Evolutionary conservation across 2,113 vertebrate species (phyloP).

Genomic region (Guaruba guarouba): DNA sequence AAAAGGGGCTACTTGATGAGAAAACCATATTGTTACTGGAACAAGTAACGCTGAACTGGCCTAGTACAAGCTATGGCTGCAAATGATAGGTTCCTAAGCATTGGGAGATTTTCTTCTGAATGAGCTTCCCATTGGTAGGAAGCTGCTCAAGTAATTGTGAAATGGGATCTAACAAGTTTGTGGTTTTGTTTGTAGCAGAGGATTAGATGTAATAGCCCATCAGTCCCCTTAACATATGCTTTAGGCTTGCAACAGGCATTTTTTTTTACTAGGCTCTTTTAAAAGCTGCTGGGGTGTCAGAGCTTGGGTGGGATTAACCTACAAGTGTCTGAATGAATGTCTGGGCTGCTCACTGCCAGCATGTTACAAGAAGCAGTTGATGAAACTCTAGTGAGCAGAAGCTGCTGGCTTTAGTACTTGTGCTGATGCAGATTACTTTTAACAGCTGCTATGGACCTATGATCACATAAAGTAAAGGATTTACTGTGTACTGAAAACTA

Average conservation of each 20-base stretch:
- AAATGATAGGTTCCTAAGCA: not conserved
- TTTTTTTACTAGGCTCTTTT: not conserved
- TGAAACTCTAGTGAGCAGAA: slow-evolving; percentile 11
- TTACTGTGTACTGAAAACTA: not conserved
- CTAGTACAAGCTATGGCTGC: not conserved
- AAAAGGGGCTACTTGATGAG: not conserved
- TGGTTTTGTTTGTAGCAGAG: not conserved
- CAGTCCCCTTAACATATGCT: not conserved
- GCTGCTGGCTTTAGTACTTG: slow-evolving; percentile 4
- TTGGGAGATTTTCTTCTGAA: not conserved
- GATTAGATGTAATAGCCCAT: not conserved
- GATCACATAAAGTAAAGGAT: not conserved
- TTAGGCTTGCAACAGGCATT: not conserved
- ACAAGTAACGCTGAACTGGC: not conserved
- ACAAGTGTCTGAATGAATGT: not conserved
- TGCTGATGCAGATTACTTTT: not conserved
- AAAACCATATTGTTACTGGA: not conserved
- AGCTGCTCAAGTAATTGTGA: not conserved
- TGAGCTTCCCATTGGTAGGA: not conserved
- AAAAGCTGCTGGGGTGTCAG: not conserved
- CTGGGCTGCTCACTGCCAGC: not conserved
- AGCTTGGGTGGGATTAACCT: not conserved
- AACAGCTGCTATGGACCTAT: not conserved
- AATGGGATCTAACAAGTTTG: not conserved
- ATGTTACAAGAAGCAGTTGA: not conserved